phyloP scores from a whole-genome alignment of 2,888 invertebrate species.

The Drosophila paranaensis region DNA sequence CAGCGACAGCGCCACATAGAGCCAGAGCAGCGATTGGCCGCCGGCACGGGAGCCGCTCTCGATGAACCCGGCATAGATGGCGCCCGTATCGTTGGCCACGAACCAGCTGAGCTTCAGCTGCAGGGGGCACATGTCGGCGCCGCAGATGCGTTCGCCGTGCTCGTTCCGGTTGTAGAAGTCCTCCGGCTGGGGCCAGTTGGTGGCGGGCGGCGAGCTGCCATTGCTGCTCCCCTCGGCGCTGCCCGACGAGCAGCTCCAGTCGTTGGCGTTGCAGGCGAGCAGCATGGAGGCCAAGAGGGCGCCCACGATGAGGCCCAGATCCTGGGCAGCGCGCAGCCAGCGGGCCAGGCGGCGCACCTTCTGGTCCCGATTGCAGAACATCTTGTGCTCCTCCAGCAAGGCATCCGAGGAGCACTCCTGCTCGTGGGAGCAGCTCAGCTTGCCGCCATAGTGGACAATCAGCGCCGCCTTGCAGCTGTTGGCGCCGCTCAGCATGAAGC shows the following conservation, averaged over 20 bases:
- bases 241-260: conserved; percentile 76
- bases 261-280: conserved; percentile 83
- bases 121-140: conserved; percentile 86
- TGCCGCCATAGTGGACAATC: conserved; percentile 83
- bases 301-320: conserved; percentile 87
- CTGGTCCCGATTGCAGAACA: conserved; percentile 84
- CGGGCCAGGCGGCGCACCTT: conserved; percentile 86
- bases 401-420: conserved; percentile 81
- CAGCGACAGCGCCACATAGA: conserved; percentile 85
- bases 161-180: conserved; percentile 86
- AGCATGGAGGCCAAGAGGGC: conserved; percentile 86
- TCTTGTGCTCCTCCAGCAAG: conserved; percentile 83
- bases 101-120: conserved; percentile 20
- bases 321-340: conserved; percentile 86
- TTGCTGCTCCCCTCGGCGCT: conserved; percentile 1
- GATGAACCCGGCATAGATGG: conserved; percentile 79
- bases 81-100: conserved; percentile 33
- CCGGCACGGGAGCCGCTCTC: conserved; percentile 74
- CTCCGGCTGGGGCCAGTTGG: conserved; percentile 80
- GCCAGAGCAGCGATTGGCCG: conserved; percentile 77
- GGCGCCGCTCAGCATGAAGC: conserved; percentile 86
- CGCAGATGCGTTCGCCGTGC: conserved; percentile 86
- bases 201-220: conserved; percentile 10
- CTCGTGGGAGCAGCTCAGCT: conserved; percentile 82
- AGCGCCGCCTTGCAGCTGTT: conserved; percentile 82